Evolutionary conservation across 2,113 vertebrate genomes (phyloP), one percentile per base, ranked within the genome.

Genomic region (Larimichthys polyactis): DNA sequence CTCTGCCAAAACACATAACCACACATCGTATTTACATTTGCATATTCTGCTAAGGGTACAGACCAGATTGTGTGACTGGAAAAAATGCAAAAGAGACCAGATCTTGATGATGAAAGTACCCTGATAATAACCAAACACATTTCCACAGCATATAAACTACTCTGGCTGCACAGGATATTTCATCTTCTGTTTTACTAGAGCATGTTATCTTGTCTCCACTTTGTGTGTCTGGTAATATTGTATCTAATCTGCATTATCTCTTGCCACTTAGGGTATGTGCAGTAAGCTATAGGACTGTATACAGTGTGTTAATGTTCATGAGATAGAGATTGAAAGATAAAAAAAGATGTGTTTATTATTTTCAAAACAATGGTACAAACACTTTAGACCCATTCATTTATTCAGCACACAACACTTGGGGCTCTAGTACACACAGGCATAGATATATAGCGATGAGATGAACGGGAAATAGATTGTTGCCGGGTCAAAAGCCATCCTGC

Each of bases 1-100:
- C 15, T 1, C 44, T 79, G 54, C 79, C 67, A 82, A 71, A 80
- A 14, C 68, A 55, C 68, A 83, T 48, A 73, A 29, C 15, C 64
- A 67, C 62, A 70, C 58, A 83, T 81, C 29, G 78, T 0, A 73
- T 55, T 79, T 29, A 22, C 16, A 80, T 83, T 79, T 73, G 55
- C 68, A 83, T 76, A 64, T 80, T 77, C 48, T 60, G 48, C 57
- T 55, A 43, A 70, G 64, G 64, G 44, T 80, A 44, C 6, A 5
- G 15, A 70, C 27, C 40, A 73, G 36, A 63, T 32, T 73, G 4
- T 40, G 8, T 36, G n/a, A 59, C 64, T 58, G 49, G n/a, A 48
- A 43, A 49, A 58, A 63, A 80, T 83, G 68, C 65, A 83, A 67
- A 70, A 69, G 20, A 48, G 9, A 70, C 16, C 40, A 9, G 24